These are phyloP conservation scores for Ormyrus rosae DNA, from an alignment of 2,888 invertebrate genomes.

Conservation along the genomic window DNA sequence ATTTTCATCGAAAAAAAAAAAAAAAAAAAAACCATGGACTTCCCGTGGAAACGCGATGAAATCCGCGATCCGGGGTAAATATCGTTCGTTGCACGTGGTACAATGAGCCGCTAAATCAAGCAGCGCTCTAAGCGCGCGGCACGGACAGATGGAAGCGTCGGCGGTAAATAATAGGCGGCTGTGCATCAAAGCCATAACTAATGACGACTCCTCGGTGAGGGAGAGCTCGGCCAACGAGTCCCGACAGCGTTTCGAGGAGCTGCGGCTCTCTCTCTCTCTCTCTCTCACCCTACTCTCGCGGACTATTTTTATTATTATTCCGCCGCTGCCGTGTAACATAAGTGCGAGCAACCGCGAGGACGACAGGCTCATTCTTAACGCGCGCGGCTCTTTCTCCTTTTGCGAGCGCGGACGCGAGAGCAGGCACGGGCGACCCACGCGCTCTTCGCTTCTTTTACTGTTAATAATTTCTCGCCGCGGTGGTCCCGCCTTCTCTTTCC, in stretches of 20 bases:
- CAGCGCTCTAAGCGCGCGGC: background rate
- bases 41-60: too few species aligned
- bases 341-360: constrained; percentile 61
- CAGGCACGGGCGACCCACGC: background rate
- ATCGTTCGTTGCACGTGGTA: background rate
- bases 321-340: constrained; percentile 56
- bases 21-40: too few species aligned
- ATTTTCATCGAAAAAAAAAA: too few species aligned
- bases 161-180: constrained; percentile 68
- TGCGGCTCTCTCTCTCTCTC: background rate
- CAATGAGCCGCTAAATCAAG: constrained; percentile 44
- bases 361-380: constrained; percentile 59
- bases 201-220: constrained; percentile 71
- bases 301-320: constrained; percentile 37
- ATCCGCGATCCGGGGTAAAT: too few species aligned
- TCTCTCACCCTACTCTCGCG: background rate
- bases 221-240: constrained; percentile 64
- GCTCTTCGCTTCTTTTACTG: constrained; percentile 22
- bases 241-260: constrained; percentile 63
- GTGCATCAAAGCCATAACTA: constrained; percentile 74
- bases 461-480: constrained; percentile 56
- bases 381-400: constrained; percentile 1
- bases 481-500: constrained; percentile 51
- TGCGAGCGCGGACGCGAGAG: constrained; percentile 8
- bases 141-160: constrained; percentile 51